These are phyloP conservation scores for Musca domestica DNA, from an alignment of 1,140 invertebrate species.

Conservation along the genomic window DNA sequence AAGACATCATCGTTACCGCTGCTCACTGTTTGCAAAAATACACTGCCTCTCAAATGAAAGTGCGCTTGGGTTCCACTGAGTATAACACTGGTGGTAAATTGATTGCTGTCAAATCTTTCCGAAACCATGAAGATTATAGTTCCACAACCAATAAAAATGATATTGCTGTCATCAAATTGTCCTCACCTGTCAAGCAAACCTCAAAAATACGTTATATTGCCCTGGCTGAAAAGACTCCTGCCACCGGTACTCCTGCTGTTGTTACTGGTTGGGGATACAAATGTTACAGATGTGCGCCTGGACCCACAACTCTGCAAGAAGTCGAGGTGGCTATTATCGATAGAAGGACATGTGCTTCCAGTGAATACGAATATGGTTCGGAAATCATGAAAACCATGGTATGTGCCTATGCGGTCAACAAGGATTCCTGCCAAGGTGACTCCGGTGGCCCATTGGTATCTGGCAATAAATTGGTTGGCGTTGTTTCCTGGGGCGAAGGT, in stretches of 20 bases:
- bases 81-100: conserved; percentile 6
- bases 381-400: conserved; percentile 49
- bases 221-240: conserved; percentile 34
- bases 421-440: conserved; percentile 52
- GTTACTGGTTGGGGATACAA: conserved; percentile 56
- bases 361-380: conserved; percentile 33
- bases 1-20: not conserved
- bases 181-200: conserved; percentile 32
- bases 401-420: conserved; percentile 50
- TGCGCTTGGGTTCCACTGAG: conserved; percentile 14
- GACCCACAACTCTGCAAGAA: conserved; percentile 31
- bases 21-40: conserved; percentile 27
- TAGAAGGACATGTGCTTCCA: conserved; percentile 29
- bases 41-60: not conserved
- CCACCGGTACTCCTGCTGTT: conserved; percentile 41
- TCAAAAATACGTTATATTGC: conserved; percentile 31
- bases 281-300: conserved; percentile 15
- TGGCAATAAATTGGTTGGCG: conserved; percentile 53
- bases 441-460: conserved; percentile 56
- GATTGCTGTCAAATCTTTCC: not conserved
- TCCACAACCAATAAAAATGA: conserved; percentile 34
- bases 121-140: not conserved
- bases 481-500: conserved; percentile 63
- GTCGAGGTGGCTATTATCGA: conserved; percentile 39
- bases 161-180: conserved; percentile 44